These are phyloP conservation scores for Eubucco bourcierii DNA, from an alignment of 2,113 vertebrate genomes.

Conservation along the genomic window DNA sequence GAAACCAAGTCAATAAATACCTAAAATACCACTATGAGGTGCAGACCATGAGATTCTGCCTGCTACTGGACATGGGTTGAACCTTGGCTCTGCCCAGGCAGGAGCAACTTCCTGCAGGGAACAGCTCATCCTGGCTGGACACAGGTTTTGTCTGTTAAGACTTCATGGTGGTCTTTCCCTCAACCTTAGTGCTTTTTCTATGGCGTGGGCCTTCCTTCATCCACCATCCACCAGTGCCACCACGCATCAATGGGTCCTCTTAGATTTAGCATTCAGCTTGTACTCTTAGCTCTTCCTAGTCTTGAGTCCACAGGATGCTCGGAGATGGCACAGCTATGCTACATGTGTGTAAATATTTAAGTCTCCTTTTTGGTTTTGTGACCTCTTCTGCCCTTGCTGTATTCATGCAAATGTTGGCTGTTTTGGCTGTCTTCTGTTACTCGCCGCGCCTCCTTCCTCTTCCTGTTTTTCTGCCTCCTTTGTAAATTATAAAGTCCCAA, in stretches of 20 bases:
- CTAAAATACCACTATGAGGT: neutral
- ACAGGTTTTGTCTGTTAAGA: neutral
- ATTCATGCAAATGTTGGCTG: fast-evolving
- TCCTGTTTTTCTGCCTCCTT: neutral
- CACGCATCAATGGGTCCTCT: fast-evolving
- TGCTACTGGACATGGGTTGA: neutral
- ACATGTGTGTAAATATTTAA: fast-evolving
- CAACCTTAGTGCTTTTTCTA: neutral
- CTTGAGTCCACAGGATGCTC: fast-evolving
- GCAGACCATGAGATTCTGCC: neutral
- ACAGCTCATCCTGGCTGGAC: neutral
- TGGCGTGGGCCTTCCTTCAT: neutral
- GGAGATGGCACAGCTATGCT: fast-evolving
- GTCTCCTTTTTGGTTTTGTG: neutral
- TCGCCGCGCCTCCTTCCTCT: neutral
- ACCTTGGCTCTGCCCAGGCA: neutral
- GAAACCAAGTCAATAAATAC: neutral
- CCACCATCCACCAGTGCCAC: neutral
- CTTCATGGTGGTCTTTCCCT: neutral
- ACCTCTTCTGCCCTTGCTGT: neutral
- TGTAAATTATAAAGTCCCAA: neutral
- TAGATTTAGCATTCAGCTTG: neutral
- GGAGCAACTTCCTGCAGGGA: neutral
- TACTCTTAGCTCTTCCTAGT: neutral
- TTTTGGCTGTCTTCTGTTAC: fast-evolving